phyloP scores from a whole-genome alignment of 1,140 invertebrate species.

The Eueides isabella region DNA sequence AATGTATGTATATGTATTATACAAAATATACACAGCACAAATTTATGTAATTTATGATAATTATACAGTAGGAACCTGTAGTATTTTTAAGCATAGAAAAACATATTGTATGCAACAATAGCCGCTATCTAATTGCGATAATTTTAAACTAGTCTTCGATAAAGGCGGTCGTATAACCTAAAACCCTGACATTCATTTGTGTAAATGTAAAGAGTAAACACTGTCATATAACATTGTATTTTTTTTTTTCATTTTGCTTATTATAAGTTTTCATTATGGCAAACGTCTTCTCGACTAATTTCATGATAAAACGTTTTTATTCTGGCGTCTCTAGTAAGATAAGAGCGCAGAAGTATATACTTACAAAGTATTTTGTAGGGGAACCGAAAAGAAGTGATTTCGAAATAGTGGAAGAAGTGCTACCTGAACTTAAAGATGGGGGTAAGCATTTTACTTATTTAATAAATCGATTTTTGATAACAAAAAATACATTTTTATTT shows the following conservation, averaged over 20 bases:
- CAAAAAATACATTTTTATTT: no score
- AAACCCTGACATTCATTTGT: neutral
- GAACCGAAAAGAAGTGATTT: conserved; percentile 86
- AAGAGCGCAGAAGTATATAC: conserved; percentile 83
- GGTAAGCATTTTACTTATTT: conserved; percentile 70
- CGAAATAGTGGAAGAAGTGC: conserved; percentile 84
- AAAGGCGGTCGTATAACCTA: conserved; percentile 3
- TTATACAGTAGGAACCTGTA: neutral
- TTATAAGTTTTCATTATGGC: conserved; percentile 31
- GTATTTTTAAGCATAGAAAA: no score
- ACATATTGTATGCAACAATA: neutral
- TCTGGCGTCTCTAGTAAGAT: conserved; percentile 74
- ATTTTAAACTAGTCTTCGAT: neutral
- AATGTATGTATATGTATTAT: no score
- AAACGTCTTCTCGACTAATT: conserved; percentile 40
- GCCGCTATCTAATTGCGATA: neutral
- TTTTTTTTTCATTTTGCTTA: neutral
- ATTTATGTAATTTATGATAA: neutral
- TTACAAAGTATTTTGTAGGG: conserved; percentile 85
- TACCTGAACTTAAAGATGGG: conserved; percentile 85
- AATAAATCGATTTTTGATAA: no score
- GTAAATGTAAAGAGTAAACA: conserved; percentile 6
- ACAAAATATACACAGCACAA: no score
- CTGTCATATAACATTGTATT: neutral
- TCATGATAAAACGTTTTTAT: conserved; percentile 54